phyloP scores from a whole-genome alignment of 2,113 vertebrate species.

The Pelecanus crispus region DNA sequence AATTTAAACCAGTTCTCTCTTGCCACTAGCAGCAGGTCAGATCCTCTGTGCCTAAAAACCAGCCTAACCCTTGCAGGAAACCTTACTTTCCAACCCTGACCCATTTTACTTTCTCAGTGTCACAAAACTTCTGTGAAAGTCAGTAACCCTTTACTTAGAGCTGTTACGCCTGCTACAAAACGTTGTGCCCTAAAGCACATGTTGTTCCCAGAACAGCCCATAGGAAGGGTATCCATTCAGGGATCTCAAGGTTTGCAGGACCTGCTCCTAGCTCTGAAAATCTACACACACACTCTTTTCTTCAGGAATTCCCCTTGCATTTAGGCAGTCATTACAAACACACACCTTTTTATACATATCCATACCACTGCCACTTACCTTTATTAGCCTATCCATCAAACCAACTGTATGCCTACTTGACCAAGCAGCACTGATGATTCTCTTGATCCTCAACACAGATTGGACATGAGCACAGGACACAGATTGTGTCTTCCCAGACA shows the following conservation, averaged over 20 bases:
- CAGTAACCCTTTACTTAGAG: background rate
- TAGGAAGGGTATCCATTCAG: background rate
- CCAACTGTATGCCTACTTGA: background rate
- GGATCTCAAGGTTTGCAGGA: background rate
- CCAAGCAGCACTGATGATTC: background rate
- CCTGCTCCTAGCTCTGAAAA: background rate
- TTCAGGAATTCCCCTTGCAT: background rate
- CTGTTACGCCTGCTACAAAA: background rate
- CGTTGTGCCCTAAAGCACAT: background rate
- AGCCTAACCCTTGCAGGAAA: background rate
- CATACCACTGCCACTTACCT: background rate
- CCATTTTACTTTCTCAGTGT: background rate
- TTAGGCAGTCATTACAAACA: background rate
- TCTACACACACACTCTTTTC: background rate
- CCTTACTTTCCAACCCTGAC: background rate
- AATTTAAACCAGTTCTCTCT: background rate
- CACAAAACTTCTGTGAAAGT: background rate
- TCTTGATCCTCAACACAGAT: background rate
- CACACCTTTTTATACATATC: background rate
- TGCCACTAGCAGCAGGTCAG: background rate
- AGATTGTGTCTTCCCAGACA: background rate
- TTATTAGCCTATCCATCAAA: background rate
- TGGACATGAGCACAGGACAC: background rate
- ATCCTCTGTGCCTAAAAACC: background rate
- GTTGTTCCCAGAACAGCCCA: background rate